Percentiles rank a stretch among this genome's conserved stretches.
These are phyloP conservation scores for Formica aserva DNA, from an alignment of 2,888 invertebrate genomes.

Conservation along the genomic window DNA sequence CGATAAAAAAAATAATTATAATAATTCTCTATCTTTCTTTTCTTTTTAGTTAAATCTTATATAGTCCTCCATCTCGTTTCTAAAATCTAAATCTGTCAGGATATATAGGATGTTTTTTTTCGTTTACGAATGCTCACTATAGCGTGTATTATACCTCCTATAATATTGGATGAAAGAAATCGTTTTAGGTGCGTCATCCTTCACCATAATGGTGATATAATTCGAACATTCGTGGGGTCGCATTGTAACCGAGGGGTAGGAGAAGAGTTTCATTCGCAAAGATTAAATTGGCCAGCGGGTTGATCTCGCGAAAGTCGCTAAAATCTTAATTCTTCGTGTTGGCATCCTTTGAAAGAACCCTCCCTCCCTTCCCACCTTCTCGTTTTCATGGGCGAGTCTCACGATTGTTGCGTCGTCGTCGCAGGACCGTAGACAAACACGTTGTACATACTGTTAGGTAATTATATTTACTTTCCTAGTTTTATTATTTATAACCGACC, in stretches of 20 bases:
- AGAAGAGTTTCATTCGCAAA: constrained; percentile 64
- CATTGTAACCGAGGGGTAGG: constrained; percentile 6
- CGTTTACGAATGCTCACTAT: not conserved
- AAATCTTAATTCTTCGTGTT: constrained; percentile 83
- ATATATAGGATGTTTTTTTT: too few species aligned
- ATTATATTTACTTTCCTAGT: constrained; percentile 85
- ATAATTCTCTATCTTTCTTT: not conserved
- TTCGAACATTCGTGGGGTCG: constrained; percentile 27
- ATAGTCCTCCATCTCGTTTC: not conserved
- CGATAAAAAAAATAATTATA: not conserved
- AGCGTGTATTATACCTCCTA: not conserved
- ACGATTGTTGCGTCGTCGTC: constrained; percentile 81
- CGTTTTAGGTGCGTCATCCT: constrained; percentile 5
- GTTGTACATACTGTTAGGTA: constrained; percentile 80
- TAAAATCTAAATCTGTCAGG: not conserved
- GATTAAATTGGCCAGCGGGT: constrained; percentile 82
- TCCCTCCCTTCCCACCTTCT: constrained; percentile 62
- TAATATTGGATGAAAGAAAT: constrained; percentile 14
- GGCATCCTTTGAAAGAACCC: constrained; percentile 65
- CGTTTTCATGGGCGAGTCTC: constrained; percentile 78
- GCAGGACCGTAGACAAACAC: constrained; percentile 78
- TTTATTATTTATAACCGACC: constrained; percentile 83
- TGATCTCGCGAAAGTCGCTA: constrained; percentile 81
- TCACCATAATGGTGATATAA: constrained; percentile 2
- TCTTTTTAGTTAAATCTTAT: not conserved